phyloP scores from a whole-genome alignment of 2,113 vertebrate genomes.

The Scartelaos histophorus region DNA sequence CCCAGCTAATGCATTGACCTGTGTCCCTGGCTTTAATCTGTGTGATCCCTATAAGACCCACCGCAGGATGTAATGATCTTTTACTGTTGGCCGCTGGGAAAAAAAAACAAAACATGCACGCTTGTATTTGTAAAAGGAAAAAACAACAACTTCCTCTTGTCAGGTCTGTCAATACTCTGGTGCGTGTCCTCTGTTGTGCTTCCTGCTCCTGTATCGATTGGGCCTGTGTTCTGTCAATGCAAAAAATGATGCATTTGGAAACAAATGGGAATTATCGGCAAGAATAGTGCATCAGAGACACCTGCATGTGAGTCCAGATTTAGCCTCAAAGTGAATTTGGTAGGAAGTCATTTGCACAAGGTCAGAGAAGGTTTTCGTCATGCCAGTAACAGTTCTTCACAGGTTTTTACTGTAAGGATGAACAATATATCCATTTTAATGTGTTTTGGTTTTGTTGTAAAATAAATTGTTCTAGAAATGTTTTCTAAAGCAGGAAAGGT shows the following conservation, averaged over 20 bases:
- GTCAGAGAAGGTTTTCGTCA: neutral
- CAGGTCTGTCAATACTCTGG: conserved; percentile 42
- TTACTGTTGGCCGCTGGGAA: conserved; percentile 39
- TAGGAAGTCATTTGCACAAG: neutral
- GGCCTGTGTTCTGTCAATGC: conserved; percentile 12
- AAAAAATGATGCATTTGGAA: neutral
- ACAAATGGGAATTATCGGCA: neutral
- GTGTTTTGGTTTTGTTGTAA: too few species aligned
- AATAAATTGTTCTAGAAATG: too few species aligned
- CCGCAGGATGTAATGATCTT: conserved; percentile 56
- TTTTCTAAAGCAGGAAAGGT: too few species aligned
- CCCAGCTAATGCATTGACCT: conserved; percentile 52
- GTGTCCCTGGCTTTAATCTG: conserved; percentile 39
- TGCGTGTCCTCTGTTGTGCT: conserved; percentile 20
- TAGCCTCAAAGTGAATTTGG: neutral
- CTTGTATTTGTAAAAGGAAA: conserved; percentile 1
- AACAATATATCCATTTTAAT: too few species aligned
- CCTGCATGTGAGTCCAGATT: neutral
- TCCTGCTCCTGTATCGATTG: conserved; percentile 19
- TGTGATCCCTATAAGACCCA: conserved; percentile 51
- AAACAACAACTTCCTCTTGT: conserved; percentile 40
- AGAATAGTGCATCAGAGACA: neutral
- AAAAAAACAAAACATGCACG: conserved; percentile 24
- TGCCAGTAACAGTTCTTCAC: neutral
- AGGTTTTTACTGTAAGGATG: neutral